Base-by-base conservation (phyloP, 1,140 invertebrate species). In the Bombus turneri region DNA sequence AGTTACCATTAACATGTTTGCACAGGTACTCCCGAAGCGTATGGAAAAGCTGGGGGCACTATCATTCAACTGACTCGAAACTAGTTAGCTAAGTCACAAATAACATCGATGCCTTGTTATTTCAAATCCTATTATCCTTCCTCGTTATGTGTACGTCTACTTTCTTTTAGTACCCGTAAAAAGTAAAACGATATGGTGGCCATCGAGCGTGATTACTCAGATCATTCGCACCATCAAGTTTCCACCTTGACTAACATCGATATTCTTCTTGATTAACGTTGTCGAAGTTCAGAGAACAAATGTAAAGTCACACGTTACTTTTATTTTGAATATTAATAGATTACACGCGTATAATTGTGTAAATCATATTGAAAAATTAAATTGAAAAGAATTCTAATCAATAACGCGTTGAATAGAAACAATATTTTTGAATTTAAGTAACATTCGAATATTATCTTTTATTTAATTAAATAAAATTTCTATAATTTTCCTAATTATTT, bases 1-100 rank as follows among this genome's bases (percentile, higher is more conserved):
- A 68, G 71, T 76, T 81, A 68, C 41, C 47, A 88, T 91, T 90
- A 90, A 90, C 88, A 90, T 83, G 80, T 85, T 91, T 88, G 87
- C 84, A 86, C 83, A 91, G 88, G 87, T 86, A 81, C 57, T n/a
- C 69, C 64, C 39, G 81, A 81, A 64, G 53, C 64, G 86, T 75
- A 89, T 89, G 71, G 64, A 89, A 79, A 62, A 72, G 57, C 69
- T 85, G 80, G 81, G 47, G 73, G 53, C 72, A 62, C 66, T 64
- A 86, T 43, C 28, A 71, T 62, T 41, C 76, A 80, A 64, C 53
- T 74, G 88, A 79, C 74, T 87, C 88, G 73, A 88, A 31, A 74
- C 73, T 88, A 86, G 80, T 75, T 71, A n/a, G 57, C 85, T 83
- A 59, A 78, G 78, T 88, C 82, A 85, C 41, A 72, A 86, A 79